Base-by-base conservation (phyloP, 2,797 vertebrate species). In the Salarias fasciatus region DNA sequence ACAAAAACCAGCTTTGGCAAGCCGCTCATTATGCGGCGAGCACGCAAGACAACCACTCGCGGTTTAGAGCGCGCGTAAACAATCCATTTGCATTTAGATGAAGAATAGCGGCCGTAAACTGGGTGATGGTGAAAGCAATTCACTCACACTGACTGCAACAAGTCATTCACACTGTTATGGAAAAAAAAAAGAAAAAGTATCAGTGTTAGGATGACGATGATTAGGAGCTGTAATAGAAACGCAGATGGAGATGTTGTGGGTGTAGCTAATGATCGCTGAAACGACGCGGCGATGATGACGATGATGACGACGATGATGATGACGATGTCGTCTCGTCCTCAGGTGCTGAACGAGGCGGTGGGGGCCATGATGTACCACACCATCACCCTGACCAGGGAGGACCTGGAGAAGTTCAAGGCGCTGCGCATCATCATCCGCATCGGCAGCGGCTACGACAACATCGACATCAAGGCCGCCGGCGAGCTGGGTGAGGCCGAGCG, bases 281-380 rank as follows among this genome's bases (percentile, higher is more conserved):
- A 33, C 18, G 13, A 8, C 11, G 49, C 51, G 11, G 33, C 4
- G 12, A 54, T 51, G 54, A 63, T 56, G 48, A 60, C 55, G 46
- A 56, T 54, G 51, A 61, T 51, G 33, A 7, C 35, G 18, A 48
- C 49, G 38, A 54, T 41, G 47, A 57, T 5, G 38, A n/a, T n/a
- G n/a, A n/a, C n/a, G n/a, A n/a, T 53, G 18, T 62, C 15, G 8
- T 59, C 35, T 70, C 35, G 69, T 72, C 59, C n/a, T 33, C 79
- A 98, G 95, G 96, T 98, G n/a, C 78, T 99, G 60, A 99, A 98
- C 0, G 97, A 99, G 63, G 97, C 97, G 0, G 94, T 99, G 0
- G 97, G 97, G 0, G 97, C 97, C 30, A 96, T 99, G 95, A 97
- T 99, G 97, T 99, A 99, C 88, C 97, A 99, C 92, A 99, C 96